Base-by-base conservation (phyloP, 2,888 invertebrate genomes). In the Anthophora plumipes region DNA sequence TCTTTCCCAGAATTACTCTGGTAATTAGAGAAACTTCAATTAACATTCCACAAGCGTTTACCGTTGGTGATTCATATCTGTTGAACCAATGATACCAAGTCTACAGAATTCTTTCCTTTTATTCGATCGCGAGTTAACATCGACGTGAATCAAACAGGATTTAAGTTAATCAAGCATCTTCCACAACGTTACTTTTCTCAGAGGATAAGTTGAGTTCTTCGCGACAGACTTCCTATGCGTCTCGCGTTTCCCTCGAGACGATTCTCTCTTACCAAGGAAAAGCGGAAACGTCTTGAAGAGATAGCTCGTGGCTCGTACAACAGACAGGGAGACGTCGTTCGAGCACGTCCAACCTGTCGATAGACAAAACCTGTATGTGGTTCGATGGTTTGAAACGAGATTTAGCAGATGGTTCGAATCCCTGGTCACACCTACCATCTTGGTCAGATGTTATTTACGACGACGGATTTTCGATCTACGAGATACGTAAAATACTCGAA, bases 381-480 rank as follows among this genome's bases (percentile, higher is more conserved):
- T 31, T 59, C 20, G 25, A 41, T 41, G 61, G 25, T 20, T 54
- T 43, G 60, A 25, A 39, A 54, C 12, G 22, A 64, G 60, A 54
- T 74, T 43, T 17, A 14, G 8, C 3, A 3, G 12, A 12, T 8
- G 9, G 14, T n/a, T 66, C 52, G 52, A 25, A 43, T 59, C 43
- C 25, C 59, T 46, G 52, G 39, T 17, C 37, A 37, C 22, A 39
- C 7, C 17, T 52, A n/a, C 25, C 17, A 41, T 20, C 37, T n/a
- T 48, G 17, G 17, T 9, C 20, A 52, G 57, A 48, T 46, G 46
- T 77, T 77, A 77, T 77, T 77, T 77, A 77, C 66, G 54, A n/a
- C 48, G 61, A 61, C 41, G 8, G 54, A 61, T 75, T 54, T 55
- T 68, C 75, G 67, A 75, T 77, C 77, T 20, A 74, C 52, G 64